Conservation (phyloP, 2,888 invertebrate genomes). For the Acleris emargana region DNA sequence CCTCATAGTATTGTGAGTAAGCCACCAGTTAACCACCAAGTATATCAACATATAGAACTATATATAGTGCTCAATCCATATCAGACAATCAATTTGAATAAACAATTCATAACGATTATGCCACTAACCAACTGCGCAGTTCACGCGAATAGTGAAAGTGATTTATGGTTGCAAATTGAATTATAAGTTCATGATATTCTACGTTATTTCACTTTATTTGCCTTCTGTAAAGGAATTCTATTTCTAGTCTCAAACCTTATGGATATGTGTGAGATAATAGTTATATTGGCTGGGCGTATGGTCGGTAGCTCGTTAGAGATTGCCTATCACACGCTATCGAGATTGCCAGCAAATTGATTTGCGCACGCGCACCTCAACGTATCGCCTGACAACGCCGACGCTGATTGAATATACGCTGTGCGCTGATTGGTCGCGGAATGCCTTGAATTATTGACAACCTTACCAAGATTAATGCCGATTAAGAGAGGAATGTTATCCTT, state of each 20-base stretch:
- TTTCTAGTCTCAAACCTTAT: neutral
- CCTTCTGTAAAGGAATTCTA: neutral
- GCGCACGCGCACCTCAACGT: constrained; percentile 64
- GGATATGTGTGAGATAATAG: neutral
- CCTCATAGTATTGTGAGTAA: too few relatives aligned
- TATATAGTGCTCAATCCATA: constrained; percentile 4
- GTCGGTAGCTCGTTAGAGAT: constrained; percentile 41
- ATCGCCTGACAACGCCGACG: constrained; percentile 61
- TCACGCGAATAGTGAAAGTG: constrained; percentile 81
- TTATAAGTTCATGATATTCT: constrained; percentile 15
- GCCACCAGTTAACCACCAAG: too few relatives aligned
- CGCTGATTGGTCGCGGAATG: constrained; percentile 42
- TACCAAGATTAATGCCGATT: constrained; percentile 31
- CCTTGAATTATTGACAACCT: constrained; percentile 36
- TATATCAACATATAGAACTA: too few relatives aligned
- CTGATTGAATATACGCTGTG: constrained; percentile 54
- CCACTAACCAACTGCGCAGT: constrained; percentile 61
- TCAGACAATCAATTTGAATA: constrained; percentile 27
- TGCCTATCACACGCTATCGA: constrained; percentile 40
- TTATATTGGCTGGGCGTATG: constrained; percentile 6
- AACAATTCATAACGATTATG: constrained; percentile 56
- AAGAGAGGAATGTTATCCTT: constrained; percentile 28
- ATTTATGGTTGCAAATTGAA: constrained; percentile 53
- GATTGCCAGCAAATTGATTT: constrained; percentile 43
- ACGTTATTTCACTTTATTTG: neutral